phyloP scores from a whole-genome alignment of 1,140 invertebrate species.

The Caenorhabditis elegans region DNA sequence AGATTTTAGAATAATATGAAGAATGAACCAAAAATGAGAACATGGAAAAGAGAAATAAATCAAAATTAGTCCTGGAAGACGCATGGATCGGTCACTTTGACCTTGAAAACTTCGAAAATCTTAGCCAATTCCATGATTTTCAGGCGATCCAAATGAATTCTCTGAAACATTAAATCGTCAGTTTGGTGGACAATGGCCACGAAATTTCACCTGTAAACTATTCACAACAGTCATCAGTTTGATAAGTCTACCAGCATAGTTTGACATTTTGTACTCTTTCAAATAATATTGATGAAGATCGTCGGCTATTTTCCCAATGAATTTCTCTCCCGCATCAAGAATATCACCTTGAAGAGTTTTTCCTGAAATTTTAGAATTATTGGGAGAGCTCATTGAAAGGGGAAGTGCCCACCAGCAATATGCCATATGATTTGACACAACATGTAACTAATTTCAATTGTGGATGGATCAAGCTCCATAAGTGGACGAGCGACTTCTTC shows the following conservation, averaged over 20 bases:
- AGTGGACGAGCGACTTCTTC: not conserved
- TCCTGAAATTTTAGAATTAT: not conserved
- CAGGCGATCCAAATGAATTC: not conserved
- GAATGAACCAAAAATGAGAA: not conserved
- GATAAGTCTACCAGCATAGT: slow-evolving; percentile 15
- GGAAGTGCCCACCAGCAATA: not conserved
- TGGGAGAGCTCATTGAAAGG: too few relatives aligned
- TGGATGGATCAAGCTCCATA: not conserved
- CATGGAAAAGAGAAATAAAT: not conserved
- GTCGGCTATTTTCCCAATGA: not conserved
- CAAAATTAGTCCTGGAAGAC: not conserved
- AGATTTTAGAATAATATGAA: too few relatives aligned
- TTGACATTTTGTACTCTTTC: slow-evolving; percentile 18
- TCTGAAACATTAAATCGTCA: not conserved
- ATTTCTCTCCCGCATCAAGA: not conserved
- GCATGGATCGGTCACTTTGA: not conserved
- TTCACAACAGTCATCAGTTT: slow-evolving; percentile 1
- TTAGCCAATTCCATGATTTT: not conserved
- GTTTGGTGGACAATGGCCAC: not conserved
- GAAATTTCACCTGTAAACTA: not conserved
- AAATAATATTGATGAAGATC: slow-evolving; percentile 13
- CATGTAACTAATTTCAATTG: slow-evolving; percentile 14
- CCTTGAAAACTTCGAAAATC: slow-evolving; percentile 13
- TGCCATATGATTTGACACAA: slow-evolving; percentile 12
- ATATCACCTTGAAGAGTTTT: not conserved